Evolutionary conservation across 1,140 invertebrate species (phyloP).

Genomic region (Brachionus paranguensis): DNA sequence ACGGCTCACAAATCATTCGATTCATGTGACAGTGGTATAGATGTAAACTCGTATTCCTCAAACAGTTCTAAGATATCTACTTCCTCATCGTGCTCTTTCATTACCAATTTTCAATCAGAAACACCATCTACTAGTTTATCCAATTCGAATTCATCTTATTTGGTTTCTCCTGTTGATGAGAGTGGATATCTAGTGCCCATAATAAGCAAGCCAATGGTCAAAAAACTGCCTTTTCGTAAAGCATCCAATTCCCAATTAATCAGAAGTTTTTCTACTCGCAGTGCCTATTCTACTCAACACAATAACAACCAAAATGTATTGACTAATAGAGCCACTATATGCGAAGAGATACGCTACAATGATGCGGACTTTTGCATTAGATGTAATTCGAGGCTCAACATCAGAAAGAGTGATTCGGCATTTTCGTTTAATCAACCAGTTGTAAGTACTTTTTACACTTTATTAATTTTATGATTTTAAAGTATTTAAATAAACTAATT

Average conservation of each 20-base stretch:
- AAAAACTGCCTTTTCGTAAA: background rate
- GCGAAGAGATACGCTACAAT: background rate
- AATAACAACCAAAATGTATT: background rate
- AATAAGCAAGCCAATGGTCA: background rate
- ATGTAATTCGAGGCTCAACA: background rate
- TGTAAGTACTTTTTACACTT: background rate
- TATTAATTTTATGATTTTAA: background rate
- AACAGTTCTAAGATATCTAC: slow-evolving; percentile 24
- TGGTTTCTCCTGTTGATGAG: slow-evolving; percentile 22
- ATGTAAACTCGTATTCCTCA: background rate
- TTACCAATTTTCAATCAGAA: background rate
- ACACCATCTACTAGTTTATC: background rate
- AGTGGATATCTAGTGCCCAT: slow-evolving; percentile 25
- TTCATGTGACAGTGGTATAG: slow-evolving; percentile 21
- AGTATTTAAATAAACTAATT: background rate
- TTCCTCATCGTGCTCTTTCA: background rate
- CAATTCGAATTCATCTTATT: background rate
- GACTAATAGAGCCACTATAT: slow-evolving; percentile 30
- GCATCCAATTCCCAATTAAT: background rate
- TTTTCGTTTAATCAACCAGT: background rate
- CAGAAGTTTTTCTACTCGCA: slow-evolving; percentile 32
- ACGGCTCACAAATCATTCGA: slow-evolving; percentile 11
- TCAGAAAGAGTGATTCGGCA: background rate
- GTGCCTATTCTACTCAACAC: background rate
- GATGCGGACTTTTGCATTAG: background rate